Percentiles rank a stretch among this genome's conserved stretches.
Conservation (phyloP, 1,140 invertebrate species). For the Eufriesea mexicana region DNA sequence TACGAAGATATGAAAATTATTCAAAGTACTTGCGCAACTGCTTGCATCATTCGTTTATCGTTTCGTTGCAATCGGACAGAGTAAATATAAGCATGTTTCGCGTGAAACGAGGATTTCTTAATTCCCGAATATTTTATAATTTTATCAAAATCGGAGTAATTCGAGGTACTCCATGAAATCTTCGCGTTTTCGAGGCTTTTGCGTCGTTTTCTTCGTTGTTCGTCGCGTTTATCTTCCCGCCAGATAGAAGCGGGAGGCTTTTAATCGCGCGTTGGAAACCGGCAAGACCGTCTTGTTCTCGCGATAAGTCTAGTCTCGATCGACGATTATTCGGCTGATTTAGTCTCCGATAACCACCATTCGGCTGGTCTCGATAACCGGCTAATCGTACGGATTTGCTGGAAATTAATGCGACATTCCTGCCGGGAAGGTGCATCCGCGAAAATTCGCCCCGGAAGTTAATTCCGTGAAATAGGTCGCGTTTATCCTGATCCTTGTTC, state of each 20-base stretch:
- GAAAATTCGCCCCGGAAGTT: constrained; percentile 2
- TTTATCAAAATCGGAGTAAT: too few species aligned
- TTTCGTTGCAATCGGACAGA: too few species aligned
- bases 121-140: too few species aligned
- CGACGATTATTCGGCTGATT: constrained; percentile 1
- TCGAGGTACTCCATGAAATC: too few species aligned
- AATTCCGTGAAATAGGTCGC: background rate
- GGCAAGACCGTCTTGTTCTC: background rate
- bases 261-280: background rate
- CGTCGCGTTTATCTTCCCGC: background rate
- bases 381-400: background rate
- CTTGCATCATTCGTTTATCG: too few species aligned
- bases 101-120: too few species aligned
- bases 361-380: background rate
- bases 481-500: background rate
- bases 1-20: too few species aligned
- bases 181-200: too few species aligned
- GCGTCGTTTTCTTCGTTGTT: too few species aligned
- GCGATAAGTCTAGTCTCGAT: background rate
- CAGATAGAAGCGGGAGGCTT: background rate
- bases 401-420: background rate
- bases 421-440: background rate
- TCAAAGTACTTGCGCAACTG: too few species aligned
- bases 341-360: background rate
- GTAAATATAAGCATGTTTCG: too few species aligned